Conservation (phyloP, 1,140 invertebrate species). For the Hormaphis cornu region DNA sequence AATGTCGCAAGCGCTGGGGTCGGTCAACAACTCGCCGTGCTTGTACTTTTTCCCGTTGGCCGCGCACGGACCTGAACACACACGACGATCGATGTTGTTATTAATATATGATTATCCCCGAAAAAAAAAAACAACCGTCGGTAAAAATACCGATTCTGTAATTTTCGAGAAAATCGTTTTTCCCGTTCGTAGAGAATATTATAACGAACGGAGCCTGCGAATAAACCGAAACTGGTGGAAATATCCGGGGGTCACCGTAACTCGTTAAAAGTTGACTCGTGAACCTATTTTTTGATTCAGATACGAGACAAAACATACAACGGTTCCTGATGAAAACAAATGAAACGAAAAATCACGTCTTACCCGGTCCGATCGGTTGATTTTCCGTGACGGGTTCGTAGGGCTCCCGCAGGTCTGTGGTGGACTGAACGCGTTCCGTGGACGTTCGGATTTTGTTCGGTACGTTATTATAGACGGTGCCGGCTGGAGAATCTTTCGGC, state of each 20-base stretch:
- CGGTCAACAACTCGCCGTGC: slow-evolving; percentile 46
- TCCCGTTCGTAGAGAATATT: no score
- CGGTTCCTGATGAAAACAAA: no score
- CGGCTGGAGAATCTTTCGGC: not conserved
- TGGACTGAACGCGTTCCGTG: not conserved
- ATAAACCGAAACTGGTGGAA: no score
- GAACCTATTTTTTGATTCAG: no score
- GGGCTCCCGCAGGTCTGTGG: no score
- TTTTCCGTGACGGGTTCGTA: not conserved
- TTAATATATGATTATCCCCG: not conserved
- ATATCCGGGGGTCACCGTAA: no score
- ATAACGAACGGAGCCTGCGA: no score
- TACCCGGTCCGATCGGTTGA: not conserved
- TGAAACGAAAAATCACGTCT: not conserved
- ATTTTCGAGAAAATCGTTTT: no score
- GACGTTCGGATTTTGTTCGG: not conserved
- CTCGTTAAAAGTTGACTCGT: no score
- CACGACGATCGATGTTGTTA: not conserved
- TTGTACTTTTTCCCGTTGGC: slow-evolving; percentile 43
- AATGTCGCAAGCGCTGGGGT: slow-evolving; percentile 44
- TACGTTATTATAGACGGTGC: not conserved
- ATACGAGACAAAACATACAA: no score
- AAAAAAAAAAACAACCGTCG: no score
- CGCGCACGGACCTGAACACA: slow-evolving; percentile 41
- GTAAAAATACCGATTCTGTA: no score